Evolutionary conservation across 1,140 invertebrate genomes (phyloP), one percentile per base, ranked within the genome.

Genomic region (Heliothis virescens): DNA sequence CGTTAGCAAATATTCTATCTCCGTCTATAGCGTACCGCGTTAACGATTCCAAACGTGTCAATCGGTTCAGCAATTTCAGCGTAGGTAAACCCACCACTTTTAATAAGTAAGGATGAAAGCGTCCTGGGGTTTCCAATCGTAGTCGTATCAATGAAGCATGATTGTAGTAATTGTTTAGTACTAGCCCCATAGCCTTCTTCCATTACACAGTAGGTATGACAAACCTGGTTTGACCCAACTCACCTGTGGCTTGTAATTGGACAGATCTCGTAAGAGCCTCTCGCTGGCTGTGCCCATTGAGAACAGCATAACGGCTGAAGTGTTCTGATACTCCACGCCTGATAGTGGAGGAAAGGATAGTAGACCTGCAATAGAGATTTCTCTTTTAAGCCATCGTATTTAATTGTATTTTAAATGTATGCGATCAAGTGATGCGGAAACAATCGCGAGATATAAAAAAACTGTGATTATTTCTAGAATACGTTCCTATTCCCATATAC

Each of bases 261-360:
- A 96, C 47, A 97, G 92, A n/a, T 95, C 94, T 85, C 96, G 95
- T 0, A 97, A 92, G 1, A 96, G 85, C 41, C 95, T 95, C 86
- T 97, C 96, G 71, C 97, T 96, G 16, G 96, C 95, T 0, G 96
- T 95, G 1, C 96, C 97, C 87, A 97, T 95, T 1, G 96, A 96
- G 89, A 97, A 97, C 0, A 97, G 90, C 72, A 96, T 95, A 1
- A 97, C 85, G 12, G 95, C 95, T 83, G 95, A 96, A 16, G 87
- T 82, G 41, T 91, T 95, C 81, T 69, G 94, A 86, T 79, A 94
- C 75, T 87, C 95, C 83, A 87, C 95, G 0, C 95, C 96, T 60
- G 96, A 93, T 12, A 97, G 95, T 29, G 95, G 97, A 85, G 96
- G 96, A 81, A 95, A 96, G 79, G 95, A 94, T 72, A 96, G 91